Evolutionary conservation across 2,888 invertebrate species (phyloP).

Genomic region (Cotesia congregata): DNA sequence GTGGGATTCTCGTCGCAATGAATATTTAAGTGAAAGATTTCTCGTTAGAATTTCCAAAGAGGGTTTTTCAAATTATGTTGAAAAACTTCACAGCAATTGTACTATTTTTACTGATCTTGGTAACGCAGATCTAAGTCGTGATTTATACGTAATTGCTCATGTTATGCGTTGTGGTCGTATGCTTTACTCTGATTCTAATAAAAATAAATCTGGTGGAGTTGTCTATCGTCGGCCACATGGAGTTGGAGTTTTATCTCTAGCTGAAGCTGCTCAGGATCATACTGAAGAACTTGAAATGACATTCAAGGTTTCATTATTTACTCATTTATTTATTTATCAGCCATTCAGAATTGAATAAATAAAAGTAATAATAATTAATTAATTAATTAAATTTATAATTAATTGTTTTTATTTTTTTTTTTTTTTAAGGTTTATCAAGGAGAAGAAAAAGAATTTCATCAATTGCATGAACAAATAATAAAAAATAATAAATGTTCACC

Average conservation of each 20-base stretch:
- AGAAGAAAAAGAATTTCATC: constrained; percentile 92
- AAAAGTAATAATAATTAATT: constrained; percentile 2
- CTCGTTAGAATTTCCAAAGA: constrained; percentile 90
- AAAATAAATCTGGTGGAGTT: constrained; percentile 68
- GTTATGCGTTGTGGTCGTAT: constrained; percentile 91
- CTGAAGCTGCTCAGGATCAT: constrained; percentile 77
- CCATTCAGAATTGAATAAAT: background rate
- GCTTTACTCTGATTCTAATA: constrained; percentile 76
- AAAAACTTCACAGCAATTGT: constrained; percentile 88
- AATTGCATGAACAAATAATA: constrained; percentile 90
- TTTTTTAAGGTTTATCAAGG: constrained; percentile 81
- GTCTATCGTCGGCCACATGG: constrained; percentile 86
- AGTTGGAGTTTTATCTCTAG: constrained; percentile 84
- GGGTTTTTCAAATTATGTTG: constrained; percentile 90
- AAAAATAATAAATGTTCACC: constrained; percentile 87
- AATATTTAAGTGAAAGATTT: constrained; percentile 90
- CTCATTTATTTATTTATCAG: background rate
- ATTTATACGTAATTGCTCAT: constrained; percentile 90
- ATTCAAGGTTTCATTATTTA: constrained; percentile 74
- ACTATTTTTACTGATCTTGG: constrained; percentile 90
- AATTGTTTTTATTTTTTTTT: no score
- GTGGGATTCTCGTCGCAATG: constrained; percentile 84
- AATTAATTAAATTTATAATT: no score
- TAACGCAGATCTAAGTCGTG: constrained; percentile 85
- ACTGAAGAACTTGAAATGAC: constrained; percentile 84